These are phyloP conservation scores for Eulemur coronatus DNA, from an alignment of 2,797 vertebrate genomes.

Conservation along the genomic window DNA sequence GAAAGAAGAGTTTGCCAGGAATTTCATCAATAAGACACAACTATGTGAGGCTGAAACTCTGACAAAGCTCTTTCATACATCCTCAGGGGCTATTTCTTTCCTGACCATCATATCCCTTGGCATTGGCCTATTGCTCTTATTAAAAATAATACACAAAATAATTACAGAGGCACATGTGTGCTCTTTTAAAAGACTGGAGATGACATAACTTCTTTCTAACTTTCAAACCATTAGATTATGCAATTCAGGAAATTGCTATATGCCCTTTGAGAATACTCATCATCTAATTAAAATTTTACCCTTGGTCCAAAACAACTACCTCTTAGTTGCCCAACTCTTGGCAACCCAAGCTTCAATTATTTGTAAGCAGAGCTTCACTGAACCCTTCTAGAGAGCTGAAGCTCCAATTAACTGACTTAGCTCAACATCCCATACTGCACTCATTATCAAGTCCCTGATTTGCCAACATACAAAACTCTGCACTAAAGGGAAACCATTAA, in stretches of 20 bases:
- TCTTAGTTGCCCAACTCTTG: slow-evolving; percentile 17
- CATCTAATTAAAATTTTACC: slow-evolving; percentile 51
- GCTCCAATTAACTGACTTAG: background rate
- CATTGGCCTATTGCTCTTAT: background rate
- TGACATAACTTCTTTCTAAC: slow-evolving; percentile 63
- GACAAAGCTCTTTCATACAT: background rate
- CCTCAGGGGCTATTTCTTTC: background rate
- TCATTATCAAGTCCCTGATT: background rate
- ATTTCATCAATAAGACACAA: background rate
- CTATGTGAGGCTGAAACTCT: background rate
- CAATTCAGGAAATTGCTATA: slow-evolving; percentile 65
- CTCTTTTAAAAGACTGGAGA: background rate
- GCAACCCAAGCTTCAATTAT: slow-evolving; percentile 12
- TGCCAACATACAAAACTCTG: background rate
- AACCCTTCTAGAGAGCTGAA: background rate
- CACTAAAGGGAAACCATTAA: background rate
- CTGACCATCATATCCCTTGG: background rate
- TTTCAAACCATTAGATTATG: slow-evolving; percentile 46
- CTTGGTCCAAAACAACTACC: slow-evolving; percentile 1
- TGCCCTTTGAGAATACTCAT: slow-evolving; percentile 36
- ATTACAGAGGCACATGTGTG: slow-evolving; percentile 39
- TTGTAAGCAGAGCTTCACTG: background rate
- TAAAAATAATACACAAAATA: slow-evolving; percentile 50
- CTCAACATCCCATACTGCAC: background rate
- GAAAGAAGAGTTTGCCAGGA: background rate